Percentiles rank a stretch among this genome's conserved stretches.
Evolutionary conservation across 2,888 invertebrate species (phyloP).

Genomic region (Sericinus montela): DNA sequence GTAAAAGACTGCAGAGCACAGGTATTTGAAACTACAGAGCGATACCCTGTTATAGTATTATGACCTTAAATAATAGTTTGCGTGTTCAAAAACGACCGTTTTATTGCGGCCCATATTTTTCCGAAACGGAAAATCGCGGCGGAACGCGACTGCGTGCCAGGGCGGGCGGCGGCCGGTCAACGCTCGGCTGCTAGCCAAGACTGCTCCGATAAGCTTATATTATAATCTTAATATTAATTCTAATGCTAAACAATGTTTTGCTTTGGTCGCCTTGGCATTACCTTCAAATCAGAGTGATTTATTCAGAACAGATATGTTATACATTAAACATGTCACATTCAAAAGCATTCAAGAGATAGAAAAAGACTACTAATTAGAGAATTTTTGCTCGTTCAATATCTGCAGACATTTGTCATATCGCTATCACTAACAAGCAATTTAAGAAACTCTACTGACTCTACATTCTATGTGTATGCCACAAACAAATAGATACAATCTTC

Average conservation of each 20-base stretch:
- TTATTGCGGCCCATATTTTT: constrained; percentile 46
- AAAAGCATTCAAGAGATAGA: no score
- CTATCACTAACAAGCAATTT: no score
- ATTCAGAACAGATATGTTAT: no score
- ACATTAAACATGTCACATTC: no score
- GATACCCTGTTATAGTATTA: constrained; percentile 24
- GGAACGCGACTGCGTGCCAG: constrained; percentile 45
- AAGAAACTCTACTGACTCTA: no score
- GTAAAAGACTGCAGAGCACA: no score
- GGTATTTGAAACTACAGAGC: constrained; percentile 1
- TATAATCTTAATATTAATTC: constrained; percentile 7
- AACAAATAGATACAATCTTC: no score
- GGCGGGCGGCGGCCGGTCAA: constrained; percentile 35
- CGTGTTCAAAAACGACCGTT: constrained; percentile 42
- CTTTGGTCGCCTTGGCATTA: constrained; percentile 9
- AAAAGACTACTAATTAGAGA: no score
- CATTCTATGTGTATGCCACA: no score
- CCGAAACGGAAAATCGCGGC: constrained; percentile 34
- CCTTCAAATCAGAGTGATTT: not conserved
- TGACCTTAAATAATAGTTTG: constrained; percentile 47
- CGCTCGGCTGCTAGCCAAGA: constrained; percentile 30
- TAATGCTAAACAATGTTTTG: constrained; percentile 5
- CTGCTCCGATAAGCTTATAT: constrained; percentile 25
- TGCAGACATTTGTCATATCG: no score
- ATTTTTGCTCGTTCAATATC: no score